Evolutionary conservation across 2,797 vertebrate species (phyloP), one percentile per base, ranked within the genome.

Genomic region (Sparus aurata): DNA sequence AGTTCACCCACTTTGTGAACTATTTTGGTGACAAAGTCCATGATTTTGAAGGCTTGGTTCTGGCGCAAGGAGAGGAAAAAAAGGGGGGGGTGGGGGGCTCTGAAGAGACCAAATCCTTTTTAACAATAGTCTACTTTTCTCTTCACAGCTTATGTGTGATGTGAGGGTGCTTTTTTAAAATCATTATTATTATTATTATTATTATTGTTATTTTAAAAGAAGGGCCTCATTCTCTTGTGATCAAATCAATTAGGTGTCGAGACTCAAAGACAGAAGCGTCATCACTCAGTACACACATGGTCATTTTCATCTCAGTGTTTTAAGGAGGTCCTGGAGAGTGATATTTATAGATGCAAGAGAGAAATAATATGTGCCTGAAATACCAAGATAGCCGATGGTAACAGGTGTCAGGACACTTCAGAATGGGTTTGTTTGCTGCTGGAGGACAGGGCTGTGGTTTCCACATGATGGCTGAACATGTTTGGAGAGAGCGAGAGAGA

Each of bases 371-470:
- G 68, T 60, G 49, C 60, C 66, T 17, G 66, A 87, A 85, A 83
- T 23, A 69, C 73, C 25, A 75, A 84, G 86, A 84, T 87, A 89
- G 72, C 61, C 9, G 1, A 12, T 46, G 49, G 77, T 58, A 84
- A 66, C 89, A 91, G 89, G 87, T 91, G 88, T 79, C 17, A 16
- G 53, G 85, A 84, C 84, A 86, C 83, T 78, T 69, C 87, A 84
- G 80, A 54, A 46, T 58, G n/a, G 54, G 25, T 79, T 80, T 83
- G 77, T 85, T 80, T 85, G 55, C 61, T 66, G 16, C 70, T 52
- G 70, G 52, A 82, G 68, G 17, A 27, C 43, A 18, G 54, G 8
- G 3, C 10, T 54, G 69, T 61, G 34, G 34, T 34, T 34, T 34
- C 8, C 66, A 49, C 27, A 43, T 41, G 72, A 41, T 13, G 16